Base-by-base conservation (phyloP, 2,888 invertebrate species). In the Epistrophe grossulariae region DNA sequence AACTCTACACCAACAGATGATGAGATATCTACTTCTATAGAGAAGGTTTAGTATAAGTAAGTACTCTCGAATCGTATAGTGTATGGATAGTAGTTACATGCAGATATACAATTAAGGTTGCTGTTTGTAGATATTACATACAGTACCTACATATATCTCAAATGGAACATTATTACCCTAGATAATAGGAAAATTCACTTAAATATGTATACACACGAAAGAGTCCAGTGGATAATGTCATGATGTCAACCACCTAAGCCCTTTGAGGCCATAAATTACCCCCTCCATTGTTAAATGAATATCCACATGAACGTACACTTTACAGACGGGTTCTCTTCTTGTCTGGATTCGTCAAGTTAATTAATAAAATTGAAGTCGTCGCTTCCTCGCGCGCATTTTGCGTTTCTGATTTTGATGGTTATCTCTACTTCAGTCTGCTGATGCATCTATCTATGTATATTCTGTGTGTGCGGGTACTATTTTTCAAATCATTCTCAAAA, bases 311-410 rank as follows among this genome's bases (percentile, higher is more conserved):
- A 11, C 45, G 13, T 31, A 13, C n/a, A n/a, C 45, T 4, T 7
- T 24, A 24, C 15, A 13, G 13, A 43, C 38, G 24, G 24, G 24
- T 24, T 3, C 24, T 24, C 24, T 19, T 55, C 71, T 77, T 70
- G 40, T 72, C 35, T 38, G 82, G 82, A 45, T 78, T 73, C 60
- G 62, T 68, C 78, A 70, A 78, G 73, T 81, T 78, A 85, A 85
- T 85, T 81, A 81, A 81, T 81, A 81, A 85, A 85, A 81, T 74
- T 78, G 81, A 85, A 81, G 73, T 74, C 68, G 81, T 73, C 73
- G 73, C 57, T 73, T 85, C 85, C 68, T 77, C 48, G 60, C 52
- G 64, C 74, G 19, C 71, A 45, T 64, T 55, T 24, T 38, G 19
- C 66, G 17, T 19, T 40, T 31, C 40, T 40, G 59, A 40, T 66